These are phyloP conservation scores for Paradisaea rubra DNA, from an alignment of 2,113 vertebrate genomes.

Conservation along the genomic window DNA sequence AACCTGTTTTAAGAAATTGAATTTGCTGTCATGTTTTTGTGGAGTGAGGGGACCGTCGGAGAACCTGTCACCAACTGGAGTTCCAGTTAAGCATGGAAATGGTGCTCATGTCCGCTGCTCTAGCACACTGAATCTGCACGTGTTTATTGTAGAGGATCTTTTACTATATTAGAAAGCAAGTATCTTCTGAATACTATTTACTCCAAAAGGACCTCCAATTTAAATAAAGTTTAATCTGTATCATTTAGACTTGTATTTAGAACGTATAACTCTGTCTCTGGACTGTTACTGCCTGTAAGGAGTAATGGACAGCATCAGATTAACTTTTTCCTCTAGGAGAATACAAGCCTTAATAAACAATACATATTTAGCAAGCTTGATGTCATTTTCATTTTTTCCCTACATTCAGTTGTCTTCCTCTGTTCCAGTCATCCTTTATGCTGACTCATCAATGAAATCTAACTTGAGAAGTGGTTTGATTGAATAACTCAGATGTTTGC, in stretches of 20 bases:
- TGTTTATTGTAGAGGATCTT: constrained; percentile 74
- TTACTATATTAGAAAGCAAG: constrained; percentile 76
- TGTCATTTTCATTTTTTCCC: constrained; percentile 62
- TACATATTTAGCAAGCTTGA: constrained; percentile 78
- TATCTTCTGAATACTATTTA: constrained; percentile 74
- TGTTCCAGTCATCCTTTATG: not conserved
- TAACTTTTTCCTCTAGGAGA: constrained; percentile 79
- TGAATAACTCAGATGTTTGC: not conserved
- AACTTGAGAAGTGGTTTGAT: not conserved
- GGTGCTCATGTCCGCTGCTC: constrained; percentile 72
- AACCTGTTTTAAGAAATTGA: constrained; percentile 74
- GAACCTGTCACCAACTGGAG: constrained; percentile 75
- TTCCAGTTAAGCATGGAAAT: constrained; percentile 76
- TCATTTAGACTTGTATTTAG: constrained; percentile 80
- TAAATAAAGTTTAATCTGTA: constrained; percentile 69
- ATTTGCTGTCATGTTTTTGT: constrained; percentile 79
- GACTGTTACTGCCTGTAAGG: constrained; percentile 74
- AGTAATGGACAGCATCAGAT: constrained; percentile 69
- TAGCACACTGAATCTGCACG: constrained; percentile 73
- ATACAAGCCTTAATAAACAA: constrained; percentile 94
- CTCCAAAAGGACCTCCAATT: constrained; percentile 74
- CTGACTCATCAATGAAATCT: rapidly evolving
- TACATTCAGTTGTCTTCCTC: not conserved
- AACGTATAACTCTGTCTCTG: constrained; percentile 76
- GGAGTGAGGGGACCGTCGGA: constrained; percentile 76